Evolutionary conservation across 2,113 vertebrate species (phyloP), one percentile per base, ranked within the genome.

Genomic region (Morone chrysops): DNA sequence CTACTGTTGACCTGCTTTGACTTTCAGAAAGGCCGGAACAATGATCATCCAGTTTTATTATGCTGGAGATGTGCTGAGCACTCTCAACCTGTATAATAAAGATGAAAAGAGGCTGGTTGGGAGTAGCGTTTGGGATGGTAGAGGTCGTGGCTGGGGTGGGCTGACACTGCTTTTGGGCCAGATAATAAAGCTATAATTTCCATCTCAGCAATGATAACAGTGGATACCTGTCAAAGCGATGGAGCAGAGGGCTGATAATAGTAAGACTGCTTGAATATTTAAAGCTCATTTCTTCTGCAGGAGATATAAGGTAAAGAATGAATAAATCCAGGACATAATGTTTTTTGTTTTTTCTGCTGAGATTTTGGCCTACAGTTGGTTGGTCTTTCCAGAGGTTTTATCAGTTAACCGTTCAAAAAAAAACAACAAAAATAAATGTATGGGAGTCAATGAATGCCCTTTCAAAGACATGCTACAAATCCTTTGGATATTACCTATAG

Each of bases 161-260:
- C 72, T 85, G 85, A 94, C 92, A 91, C 84, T 72, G 80, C 81
- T 81, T 84, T 82, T 84, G 85, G 85, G 91, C 76, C 77, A 79
- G 36, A 90, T 92, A 88, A 93, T 92, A 90, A 86, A 89, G 89
- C 82, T 88, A 87, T 93, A 92, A 92, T 94, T 93, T 93, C 86
- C 84, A 87, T 75, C 60, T 60, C 20, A 82, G 83, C 79, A 83
- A 81, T 69, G 92, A 93, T 94, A 93, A 93, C 78, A 74, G 80
- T 76, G 80, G 82, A 74, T 80, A 74, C 83, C 87, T 93, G 90
- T 83, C 90, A 90, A 83, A 71, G 80, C 70, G 83, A 53, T 40
- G 73, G 18, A 50, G 54, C 73, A 85, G 59, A 87, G 84, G 48
- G 61, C 81, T 87, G 90, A 93, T 92, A 86, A 84, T 85, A 70